Conservation (phyloP, 2,888 invertebrate genomes). For the Dicroscelio sp. region DNA sequence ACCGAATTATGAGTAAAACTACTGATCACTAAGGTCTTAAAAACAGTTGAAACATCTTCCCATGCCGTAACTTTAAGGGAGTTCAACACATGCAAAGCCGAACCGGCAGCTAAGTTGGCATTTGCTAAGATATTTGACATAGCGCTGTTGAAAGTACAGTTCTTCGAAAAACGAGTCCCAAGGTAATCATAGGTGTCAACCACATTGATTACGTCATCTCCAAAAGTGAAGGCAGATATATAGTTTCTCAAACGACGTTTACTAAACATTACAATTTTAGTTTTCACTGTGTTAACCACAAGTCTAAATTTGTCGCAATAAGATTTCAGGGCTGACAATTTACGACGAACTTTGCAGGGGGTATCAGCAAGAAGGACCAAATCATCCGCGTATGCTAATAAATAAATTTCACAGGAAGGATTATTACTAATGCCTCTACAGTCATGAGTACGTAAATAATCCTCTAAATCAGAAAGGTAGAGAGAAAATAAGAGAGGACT, state of each 20-base stretch:
- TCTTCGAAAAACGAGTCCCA: neutral
- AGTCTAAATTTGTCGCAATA: neutral
- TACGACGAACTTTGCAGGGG: neutral
- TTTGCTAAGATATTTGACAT: neutral
- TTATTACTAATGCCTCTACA: neutral
- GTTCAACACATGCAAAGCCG: neutral
- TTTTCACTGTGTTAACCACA: neutral
- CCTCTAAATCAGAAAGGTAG: neutral
- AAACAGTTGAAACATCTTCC: neutral
- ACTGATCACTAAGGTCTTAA: neutral
- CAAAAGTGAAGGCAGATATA: neutral
- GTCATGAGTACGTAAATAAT: neutral
- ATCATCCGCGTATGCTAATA: neutral
- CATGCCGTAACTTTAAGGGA: neutral
- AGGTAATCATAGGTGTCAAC: neutral
- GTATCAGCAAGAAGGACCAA: neutral
- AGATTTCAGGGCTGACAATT: neutral
- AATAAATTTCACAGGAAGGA: neutral
- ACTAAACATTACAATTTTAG: slow-evolving; percentile 9
- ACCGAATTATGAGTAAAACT: neutral
- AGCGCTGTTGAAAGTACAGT: slow-evolving; percentile 1
- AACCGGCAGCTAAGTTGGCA: neutral
- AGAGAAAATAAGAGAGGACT: neutral
- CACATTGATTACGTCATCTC: neutral
- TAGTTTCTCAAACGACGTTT: neutral